phyloP scores from a whole-genome alignment of 2,888 invertebrate genomes.

The Baccha elongata region DNA sequence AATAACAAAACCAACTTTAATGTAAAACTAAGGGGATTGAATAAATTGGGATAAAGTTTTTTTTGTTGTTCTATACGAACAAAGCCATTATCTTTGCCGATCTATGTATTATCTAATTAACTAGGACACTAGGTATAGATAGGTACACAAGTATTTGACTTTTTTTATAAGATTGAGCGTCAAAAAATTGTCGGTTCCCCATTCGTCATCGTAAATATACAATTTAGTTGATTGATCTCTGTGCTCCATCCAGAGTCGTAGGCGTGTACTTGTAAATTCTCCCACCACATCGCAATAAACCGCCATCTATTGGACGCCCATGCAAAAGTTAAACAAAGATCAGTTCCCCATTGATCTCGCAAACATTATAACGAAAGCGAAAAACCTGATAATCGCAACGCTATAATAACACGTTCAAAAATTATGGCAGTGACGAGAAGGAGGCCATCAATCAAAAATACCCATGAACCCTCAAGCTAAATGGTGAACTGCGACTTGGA shows the following conservation, averaged over 20 bases:
- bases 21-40: too few relatives aligned
- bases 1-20: too few relatives aligned
- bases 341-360: constrained; percentile 25
- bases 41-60: too few relatives aligned
- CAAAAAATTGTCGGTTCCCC: constrained; percentile 35
- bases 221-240: constrained; percentile 55
- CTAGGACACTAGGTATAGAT: too few relatives aligned
- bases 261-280: constrained; percentile 60
- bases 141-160: too few relatives aligned
- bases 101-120: too few relatives aligned
- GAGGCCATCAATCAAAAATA: constrained; percentile 66
- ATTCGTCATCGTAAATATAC: constrained; percentile 51
- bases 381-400: constrained; percentile 26
- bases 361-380: neutral
- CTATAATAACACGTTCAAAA: constrained; percentile 67
- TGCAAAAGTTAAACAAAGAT: constrained; percentile 17
- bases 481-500: constrained; percentile 21
- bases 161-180: too few relatives aligned
- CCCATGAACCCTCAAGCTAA: constrained; percentile 60
- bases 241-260: constrained; percentile 45
- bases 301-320: constrained; percentile 62
- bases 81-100: too few relatives aligned
- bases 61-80: too few relatives aligned
- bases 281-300: constrained; percentile 46
- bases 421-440: constrained; percentile 73